Percentiles rank a stretch among this genome's conserved stretches.
phyloP scores from a whole-genome alignment of 2,113 vertebrate genomes.

The Narcine bancroftii region DNA sequence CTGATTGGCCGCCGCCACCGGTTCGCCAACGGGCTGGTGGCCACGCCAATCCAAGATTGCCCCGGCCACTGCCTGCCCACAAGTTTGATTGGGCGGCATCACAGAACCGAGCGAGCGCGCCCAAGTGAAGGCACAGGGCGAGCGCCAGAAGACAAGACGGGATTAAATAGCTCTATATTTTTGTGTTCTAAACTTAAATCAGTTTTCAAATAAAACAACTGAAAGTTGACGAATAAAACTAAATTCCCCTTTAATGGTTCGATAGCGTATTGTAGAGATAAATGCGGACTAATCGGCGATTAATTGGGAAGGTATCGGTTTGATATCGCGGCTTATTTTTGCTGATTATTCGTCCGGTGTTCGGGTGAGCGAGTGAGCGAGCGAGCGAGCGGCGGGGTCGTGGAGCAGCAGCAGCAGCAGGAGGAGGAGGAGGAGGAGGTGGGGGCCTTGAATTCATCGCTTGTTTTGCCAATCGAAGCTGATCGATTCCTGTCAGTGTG shows the following conservation, averaged over 20 bases:
- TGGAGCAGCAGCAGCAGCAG: background rate
- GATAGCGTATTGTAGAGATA: background rate
- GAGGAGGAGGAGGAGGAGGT: background rate
- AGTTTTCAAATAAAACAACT: background rate
- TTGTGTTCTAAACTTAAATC: background rate
- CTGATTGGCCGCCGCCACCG: background rate
- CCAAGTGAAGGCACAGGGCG: background rate
- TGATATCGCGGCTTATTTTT: background rate
- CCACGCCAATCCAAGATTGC: background rate
- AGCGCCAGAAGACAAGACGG: background rate
- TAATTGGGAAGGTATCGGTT: constrained; percentile 23
- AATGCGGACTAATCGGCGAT: constrained; percentile 1
- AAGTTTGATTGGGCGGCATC: background rate
- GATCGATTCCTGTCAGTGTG: background rate
- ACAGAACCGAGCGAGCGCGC: background rate
- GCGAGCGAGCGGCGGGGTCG: background rate
- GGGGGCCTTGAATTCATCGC: background rate
- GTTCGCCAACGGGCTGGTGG: background rate
- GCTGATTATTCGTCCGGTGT: background rate
- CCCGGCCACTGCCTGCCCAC: background rate
- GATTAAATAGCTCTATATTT: background rate
- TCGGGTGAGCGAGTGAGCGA: background rate
- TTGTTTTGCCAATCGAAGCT: background rate
- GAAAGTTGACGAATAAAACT: background rate
- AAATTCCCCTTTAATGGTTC: background rate